Percentiles rank a stretch among this genome's conserved stretches.
phyloP scores from a whole-genome alignment of 2,113 vertebrate species.

The Galeopterus variegatus region DNA sequence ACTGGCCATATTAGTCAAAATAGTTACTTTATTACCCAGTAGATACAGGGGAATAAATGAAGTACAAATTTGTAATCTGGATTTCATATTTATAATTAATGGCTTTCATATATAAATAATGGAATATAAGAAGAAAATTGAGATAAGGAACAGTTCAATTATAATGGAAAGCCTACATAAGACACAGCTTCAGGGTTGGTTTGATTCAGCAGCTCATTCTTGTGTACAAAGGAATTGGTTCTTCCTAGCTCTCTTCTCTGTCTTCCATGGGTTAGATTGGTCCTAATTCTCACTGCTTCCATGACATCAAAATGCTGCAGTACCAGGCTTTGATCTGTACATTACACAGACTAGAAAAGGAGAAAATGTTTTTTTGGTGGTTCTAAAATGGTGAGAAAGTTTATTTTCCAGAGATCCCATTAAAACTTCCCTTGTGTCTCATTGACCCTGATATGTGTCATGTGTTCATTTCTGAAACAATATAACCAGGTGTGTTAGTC shows the following conservation, averaged over 20 bases:
- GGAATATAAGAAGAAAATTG: neutral
- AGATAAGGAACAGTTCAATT: neutral
- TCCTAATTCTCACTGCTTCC: neutral
- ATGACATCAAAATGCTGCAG: neutral
- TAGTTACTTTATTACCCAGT: neutral
- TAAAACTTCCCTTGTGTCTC: neutral
- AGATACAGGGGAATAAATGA: neutral
- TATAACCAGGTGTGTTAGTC: neutral
- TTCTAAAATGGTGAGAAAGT: neutral
- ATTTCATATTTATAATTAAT: neutral
- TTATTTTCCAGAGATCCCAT: neutral
- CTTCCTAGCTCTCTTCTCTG: neutral
- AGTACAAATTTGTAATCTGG: neutral
- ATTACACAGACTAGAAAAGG: neutral
- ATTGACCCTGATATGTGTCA: neutral
- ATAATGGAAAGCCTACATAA: neutral
- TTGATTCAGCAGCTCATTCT: neutral
- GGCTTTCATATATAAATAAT: neutral
- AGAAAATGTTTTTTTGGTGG: neutral
- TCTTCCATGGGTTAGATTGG: neutral
- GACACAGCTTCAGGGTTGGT: neutral
- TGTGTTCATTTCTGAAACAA: neutral
- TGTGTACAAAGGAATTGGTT: neutral
- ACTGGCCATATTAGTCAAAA: neutral
- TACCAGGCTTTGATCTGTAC: neutral